Conservation (phyloP, 1,140 invertebrate genomes). For the Drosophila azteca region DNA sequence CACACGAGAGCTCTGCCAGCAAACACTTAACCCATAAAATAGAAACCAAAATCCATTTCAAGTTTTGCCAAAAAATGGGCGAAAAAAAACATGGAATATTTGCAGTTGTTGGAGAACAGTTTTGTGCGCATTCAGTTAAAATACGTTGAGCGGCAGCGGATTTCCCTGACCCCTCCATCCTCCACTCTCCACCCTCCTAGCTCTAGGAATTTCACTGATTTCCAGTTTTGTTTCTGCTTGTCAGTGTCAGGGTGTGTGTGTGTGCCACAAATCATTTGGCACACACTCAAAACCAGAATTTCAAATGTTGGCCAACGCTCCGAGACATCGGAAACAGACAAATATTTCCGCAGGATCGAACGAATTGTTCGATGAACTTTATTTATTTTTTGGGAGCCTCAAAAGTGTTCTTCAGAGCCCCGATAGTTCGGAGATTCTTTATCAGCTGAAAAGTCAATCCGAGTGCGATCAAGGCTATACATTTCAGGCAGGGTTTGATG, state of each 20-base stretch:
- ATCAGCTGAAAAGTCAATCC: too few relatives aligned
- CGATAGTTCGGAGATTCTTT: too few relatives aligned
- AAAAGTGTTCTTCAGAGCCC: too few relatives aligned
- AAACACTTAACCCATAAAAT: conserved; percentile 66
- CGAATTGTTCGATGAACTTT: too few relatives aligned
- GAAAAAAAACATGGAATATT: conserved; percentile 11
- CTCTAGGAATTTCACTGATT: conserved; percentile 39
- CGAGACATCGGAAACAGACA: too few relatives aligned
- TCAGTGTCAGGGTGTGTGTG: conserved; percentile 9
- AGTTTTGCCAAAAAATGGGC: conserved; percentile 47
- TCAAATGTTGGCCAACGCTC: too few relatives aligned
- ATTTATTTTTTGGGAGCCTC: too few relatives aligned
- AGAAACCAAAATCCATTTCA: conserved; percentile 58
- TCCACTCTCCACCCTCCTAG: background rate
- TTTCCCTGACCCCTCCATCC: background rate
- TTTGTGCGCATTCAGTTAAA: conserved; percentile 54
- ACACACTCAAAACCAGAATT: conserved; percentile 20
- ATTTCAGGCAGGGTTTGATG: too few relatives aligned
- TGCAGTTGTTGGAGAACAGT: conserved; percentile 39
- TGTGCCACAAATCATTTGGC: conserved; percentile 45
- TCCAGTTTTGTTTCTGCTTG: conserved; percentile 35
- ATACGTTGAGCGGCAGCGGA: conserved; percentile 5
- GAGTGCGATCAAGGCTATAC: too few relatives aligned
- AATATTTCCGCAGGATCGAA: too few relatives aligned
- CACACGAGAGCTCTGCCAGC: conserved; percentile 49